phyloP scores from a whole-genome alignment of 2,113 vertebrate genomes.

The Hippocampus zosterae region DNA sequence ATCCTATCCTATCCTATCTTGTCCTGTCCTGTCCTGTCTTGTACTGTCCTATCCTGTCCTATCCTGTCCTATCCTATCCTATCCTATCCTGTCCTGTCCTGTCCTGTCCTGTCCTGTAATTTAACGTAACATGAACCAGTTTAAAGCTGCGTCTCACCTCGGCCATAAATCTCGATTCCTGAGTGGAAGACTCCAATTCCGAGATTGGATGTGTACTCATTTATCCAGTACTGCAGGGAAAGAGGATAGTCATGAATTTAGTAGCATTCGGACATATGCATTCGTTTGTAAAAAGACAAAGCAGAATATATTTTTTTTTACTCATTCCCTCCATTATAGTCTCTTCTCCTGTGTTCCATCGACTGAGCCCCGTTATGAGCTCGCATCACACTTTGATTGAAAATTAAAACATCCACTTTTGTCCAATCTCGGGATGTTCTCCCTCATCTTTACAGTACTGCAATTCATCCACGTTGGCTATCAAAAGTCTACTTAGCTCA shows the following conservation, averaged over 20 bases:
- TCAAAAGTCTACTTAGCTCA: no score
- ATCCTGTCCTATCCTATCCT: no score
- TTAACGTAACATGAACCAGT: background rate
- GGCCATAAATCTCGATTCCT: constrained; percentile 90
- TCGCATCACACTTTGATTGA: constrained; percentile 12
- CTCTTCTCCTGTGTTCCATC: no score
- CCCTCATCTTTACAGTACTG: no score
- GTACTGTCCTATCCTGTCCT: no score
- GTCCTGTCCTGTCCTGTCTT: background rate
- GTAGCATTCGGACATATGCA: background rate
- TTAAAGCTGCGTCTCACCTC: constrained; percentile 72
- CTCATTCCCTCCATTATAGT: no score
- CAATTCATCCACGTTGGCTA: no score
- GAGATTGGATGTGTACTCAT: constrained; percentile 92
- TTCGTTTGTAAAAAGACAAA: background rate
- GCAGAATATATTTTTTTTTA: no score
- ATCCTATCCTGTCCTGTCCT: background rate
- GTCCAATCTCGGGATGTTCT: no score
- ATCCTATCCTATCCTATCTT: no score
- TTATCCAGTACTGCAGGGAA: constrained; percentile 87
- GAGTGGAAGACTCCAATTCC: constrained; percentile 95
- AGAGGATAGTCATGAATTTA: background rate
- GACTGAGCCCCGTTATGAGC: no score
- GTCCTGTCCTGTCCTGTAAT: background rate
- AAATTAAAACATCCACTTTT: background rate